Percentiles rank a stretch among this genome's conserved stretches.
These are phyloP conservation scores for Epizoanthus illoricatus DNA, from an alignment of 92 coral and sea anemone genomes.

Conservation along the genomic window DNA sequence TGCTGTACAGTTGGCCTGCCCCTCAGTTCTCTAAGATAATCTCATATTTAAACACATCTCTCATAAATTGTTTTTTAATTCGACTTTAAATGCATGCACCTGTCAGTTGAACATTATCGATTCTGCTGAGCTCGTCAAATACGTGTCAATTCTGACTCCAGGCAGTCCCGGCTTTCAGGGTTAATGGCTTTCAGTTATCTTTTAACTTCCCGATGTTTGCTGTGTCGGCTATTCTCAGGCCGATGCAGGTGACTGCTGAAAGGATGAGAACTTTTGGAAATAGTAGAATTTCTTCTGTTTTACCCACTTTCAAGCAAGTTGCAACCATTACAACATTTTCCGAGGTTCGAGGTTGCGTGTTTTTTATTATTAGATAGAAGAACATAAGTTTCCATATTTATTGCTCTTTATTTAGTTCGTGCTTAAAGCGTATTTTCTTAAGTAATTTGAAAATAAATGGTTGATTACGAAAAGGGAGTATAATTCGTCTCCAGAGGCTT, in stretches of 20 bases:
- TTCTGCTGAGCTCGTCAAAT: slow-evolving; percentile 12
- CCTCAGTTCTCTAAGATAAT: slow-evolving; percentile 17
- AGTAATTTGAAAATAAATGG: slow-evolving; percentile 6
- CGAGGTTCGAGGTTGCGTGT: not conserved
- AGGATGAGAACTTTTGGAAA: not conserved
- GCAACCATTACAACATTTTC: not conserved
- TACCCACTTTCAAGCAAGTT: not conserved
- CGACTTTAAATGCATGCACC: slow-evolving; percentile 20
- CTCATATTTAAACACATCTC: slow-evolving; percentile 23
- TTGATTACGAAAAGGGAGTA: not conserved
- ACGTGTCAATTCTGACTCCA: slow-evolving; percentile 32
- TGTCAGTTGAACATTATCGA: slow-evolving; percentile 18
- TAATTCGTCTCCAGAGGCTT: not conserved
- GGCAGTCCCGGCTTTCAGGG: slow-evolving; percentile 12
- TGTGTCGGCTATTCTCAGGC: slow-evolving; percentile 8
- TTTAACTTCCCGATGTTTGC: slow-evolving; percentile 20
- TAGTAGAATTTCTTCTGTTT: not conserved
- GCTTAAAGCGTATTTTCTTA: not conserved
- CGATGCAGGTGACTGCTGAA: slow-evolving; percentile 23
- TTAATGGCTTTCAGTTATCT: slow-evolving; percentile 25
- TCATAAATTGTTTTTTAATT: slow-evolving; percentile 18
- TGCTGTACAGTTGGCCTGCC: slow-evolving; percentile 3
- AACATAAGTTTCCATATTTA: not conserved
- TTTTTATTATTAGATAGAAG: not conserved
- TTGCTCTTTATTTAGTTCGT: not conserved